These are phyloP conservation scores for Anastatus disparis DNA, from an alignment of 1,140 invertebrate genomes.

Conservation along the genomic window DNA sequence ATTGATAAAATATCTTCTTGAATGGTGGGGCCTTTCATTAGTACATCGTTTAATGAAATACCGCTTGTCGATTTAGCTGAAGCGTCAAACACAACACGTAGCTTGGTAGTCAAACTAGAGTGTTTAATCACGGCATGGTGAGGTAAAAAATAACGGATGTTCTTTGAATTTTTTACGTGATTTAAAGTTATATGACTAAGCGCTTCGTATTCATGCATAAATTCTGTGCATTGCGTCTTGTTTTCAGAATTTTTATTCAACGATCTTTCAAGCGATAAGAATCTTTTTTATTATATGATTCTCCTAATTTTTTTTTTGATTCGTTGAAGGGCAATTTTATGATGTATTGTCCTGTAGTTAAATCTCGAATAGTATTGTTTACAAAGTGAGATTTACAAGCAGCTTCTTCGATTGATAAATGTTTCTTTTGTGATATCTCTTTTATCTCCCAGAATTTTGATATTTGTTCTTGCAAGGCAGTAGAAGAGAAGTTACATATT, in stretches of 20 bases:
- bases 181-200: background rate
- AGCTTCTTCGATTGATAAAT: background rate
- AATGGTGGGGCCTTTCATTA: background rate
- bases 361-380: background rate
- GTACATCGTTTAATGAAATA: background rate
- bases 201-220: background rate
- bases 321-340: background rate
- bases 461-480: background rate
- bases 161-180: too few species aligned
- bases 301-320: background rate
- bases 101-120: background rate
- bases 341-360: background rate
- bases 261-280: background rate
- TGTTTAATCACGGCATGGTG: background rate
- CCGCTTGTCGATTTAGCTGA: background rate
- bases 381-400: background rate
- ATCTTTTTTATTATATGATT: background rate
- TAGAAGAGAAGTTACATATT: too few species aligned
- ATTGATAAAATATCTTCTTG: background rate
- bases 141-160: background rate
- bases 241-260: background rate
- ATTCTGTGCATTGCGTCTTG: background rate
- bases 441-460: slow-evolving; percentile 1
- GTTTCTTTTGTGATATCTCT: background rate
- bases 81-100: background rate